phyloP scores from a whole-genome alignment of 2,113 vertebrate genomes.

The Aptenodytes forsteri region DNA sequence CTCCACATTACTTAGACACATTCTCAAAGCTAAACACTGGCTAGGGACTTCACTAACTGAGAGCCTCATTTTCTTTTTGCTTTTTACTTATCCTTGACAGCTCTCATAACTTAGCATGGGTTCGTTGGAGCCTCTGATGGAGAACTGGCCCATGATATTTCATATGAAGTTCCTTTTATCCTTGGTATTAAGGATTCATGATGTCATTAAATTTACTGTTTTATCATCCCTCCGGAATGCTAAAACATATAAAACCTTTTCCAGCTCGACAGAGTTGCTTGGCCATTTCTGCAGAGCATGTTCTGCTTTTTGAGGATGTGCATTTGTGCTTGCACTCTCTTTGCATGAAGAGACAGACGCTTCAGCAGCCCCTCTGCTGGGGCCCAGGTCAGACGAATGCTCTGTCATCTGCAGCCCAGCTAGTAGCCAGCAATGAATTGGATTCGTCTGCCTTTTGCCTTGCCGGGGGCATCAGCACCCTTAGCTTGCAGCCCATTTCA shows the following conservation, averaged over 20 bases:
- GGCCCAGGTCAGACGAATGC: neutral
- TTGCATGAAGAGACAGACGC: neutral
- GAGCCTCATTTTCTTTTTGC: neutral
- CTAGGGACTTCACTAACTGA: neutral
- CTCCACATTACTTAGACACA: neutral
- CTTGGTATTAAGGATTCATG: neutral
- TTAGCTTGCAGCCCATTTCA: neutral
- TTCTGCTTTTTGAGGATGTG: neutral
- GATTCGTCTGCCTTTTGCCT: neutral
- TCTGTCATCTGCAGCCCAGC: neutral
- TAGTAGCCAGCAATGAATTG: neutral
- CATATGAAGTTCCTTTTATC: slow-evolving; percentile 9
- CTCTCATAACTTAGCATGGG: neutral
- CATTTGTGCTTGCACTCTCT: neutral
- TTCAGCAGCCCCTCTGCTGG: neutral
- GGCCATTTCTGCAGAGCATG: neutral
- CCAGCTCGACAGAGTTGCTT: neutral
- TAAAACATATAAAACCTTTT: neutral
- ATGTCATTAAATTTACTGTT: slow-evolving; percentile 16
- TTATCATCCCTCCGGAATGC: neutral
- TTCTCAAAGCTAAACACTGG: neutral
- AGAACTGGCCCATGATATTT: slow-evolving; percentile 8
- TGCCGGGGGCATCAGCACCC: neutral
- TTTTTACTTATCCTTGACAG: neutral
- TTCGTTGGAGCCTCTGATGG: neutral